Conservation (phyloP, 1,140 invertebrate species). For the Eulimnadia texana region DNA sequence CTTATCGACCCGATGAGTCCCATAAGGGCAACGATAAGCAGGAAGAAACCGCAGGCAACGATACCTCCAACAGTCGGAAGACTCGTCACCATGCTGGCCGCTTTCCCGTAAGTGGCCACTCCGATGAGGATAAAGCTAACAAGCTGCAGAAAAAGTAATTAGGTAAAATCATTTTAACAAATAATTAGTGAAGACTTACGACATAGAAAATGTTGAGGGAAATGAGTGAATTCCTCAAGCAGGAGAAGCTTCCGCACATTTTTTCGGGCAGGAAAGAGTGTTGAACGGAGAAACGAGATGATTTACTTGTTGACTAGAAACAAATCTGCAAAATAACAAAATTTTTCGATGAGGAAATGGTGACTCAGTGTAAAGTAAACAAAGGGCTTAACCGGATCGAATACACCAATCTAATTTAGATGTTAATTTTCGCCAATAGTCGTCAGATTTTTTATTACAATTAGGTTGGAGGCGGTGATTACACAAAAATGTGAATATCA, state of each 20-base stretch:
- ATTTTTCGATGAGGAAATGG: no score
- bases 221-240: slow-evolving; percentile 77
- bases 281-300: not conserved
- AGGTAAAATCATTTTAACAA: slow-evolving; percentile 9
- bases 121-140: slow-evolving; percentile 81
- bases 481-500: no score
- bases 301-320: no score
- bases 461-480: no score
- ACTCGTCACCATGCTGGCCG: slow-evolving; percentile 65
- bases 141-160: slow-evolving; percentile 45
- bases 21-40: slow-evolving; percentile 75
- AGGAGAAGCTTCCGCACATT: slow-evolving; percentile 83
- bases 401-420: no score
- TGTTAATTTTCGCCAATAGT: no score
- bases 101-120: slow-evolving; percentile 73
- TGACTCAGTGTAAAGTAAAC: no score
- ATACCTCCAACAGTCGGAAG: slow-evolving; percentile 85
- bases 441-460: no score
- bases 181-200: slow-evolving; percentile 43
- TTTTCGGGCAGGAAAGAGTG: not conserved
- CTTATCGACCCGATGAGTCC: slow-evolving; percentile 80
- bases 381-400: no score
- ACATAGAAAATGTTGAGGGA: slow-evolving; percentile 79
- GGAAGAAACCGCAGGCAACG: slow-evolving; percentile 80
- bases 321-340: no score